A percentile compares a stretch with the other conserved stretches of the same genome.
Conservation (phyloP, 2,888 invertebrate genomes). For the Andrena trimmerana region DNA sequence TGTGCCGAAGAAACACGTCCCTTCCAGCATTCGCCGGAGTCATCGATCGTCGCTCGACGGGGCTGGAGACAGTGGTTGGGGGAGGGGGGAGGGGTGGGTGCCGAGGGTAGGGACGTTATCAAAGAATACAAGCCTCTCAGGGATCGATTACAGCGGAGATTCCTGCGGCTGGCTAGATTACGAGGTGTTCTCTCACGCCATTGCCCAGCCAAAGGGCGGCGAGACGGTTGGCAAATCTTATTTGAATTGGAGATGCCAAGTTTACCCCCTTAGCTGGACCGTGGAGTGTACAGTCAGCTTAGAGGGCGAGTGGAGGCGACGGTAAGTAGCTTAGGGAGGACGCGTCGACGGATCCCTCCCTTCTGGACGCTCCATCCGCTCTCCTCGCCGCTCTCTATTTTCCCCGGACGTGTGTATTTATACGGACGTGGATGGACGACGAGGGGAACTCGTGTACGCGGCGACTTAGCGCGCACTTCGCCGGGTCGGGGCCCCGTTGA, state of each 20-base stretch:
- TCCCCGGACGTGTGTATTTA: conserved; percentile 29
- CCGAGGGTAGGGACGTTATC: conserved; percentile 55
- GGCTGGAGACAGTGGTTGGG: background rate
- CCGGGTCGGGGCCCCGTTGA: background rate
- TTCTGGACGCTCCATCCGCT: background rate
- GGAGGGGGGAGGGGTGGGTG: no score
- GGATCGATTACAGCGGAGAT: conserved; percentile 69
- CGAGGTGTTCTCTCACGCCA: conserved; percentile 58
- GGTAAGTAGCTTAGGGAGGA: conserved; percentile 70
- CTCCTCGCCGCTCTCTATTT: conserved; percentile 53
- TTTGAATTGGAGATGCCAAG: conserved; percentile 79
- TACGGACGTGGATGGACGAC: conserved; percentile 10
- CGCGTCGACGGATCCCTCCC: conserved; percentile 40
- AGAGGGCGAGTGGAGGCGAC: conserved; percentile 54
- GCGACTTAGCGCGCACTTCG: conserved; percentile 19
- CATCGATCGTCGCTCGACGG: conserved; percentile 27
- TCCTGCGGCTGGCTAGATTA: conserved; percentile 63
- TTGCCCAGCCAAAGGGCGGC: conserved; percentile 52
- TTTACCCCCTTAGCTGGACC: conserved; percentile 73
- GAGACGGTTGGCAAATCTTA: conserved; percentile 72
- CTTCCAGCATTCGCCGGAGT: background rate
- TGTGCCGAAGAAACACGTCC: conserved; percentile 23
- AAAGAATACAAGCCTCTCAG: conserved; percentile 67
- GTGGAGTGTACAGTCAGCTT: conserved; percentile 74
- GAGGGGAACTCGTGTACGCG: conserved; percentile 1